A percentile compares a stretch with the other conserved stretches of the same genome.
Conservation (phyloP, 1,140 invertebrate species). For the Atta texana region DNA sequence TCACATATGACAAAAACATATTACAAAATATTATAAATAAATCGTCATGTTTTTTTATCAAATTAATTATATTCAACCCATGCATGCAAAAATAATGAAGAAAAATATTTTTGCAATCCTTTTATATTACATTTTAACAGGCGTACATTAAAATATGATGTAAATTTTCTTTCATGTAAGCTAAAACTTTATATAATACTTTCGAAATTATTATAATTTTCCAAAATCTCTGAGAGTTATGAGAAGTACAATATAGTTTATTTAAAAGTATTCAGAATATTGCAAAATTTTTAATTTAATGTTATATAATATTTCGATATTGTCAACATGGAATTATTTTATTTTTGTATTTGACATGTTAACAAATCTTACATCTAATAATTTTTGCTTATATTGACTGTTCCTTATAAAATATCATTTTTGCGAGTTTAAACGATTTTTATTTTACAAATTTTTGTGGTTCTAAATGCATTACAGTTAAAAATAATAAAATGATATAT, state of each 20-base stretch:
- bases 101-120: conserved; percentile 63
- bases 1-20: conserved; percentile 47
- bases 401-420: conserved; percentile 34
- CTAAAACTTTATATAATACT: conserved; percentile 12
- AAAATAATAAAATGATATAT: conserved; percentile 2
- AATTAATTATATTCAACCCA: conserved; percentile 48
- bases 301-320: conserved; percentile 28
- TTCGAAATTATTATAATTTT: conserved; percentile 43
- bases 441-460: conserved; percentile 44
- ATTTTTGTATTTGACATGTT: conserved; percentile 33
- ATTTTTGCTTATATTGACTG: background rate
- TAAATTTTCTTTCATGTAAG: conserved; percentile 43
- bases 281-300: conserved; percentile 35
- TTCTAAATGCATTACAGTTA: conserved; percentile 19
- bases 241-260: conserved; percentile 34
- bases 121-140: conserved; percentile 41
- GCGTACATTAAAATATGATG: conserved; percentile 39
- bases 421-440: conserved; percentile 10
- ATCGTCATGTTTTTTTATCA: conserved; percentile 55
- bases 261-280: conserved; percentile 17
- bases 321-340: conserved; percentile 17
- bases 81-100: conserved; percentile 51
- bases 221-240: background rate
- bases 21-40: conserved; percentile 61
- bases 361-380: background rate